phyloP scores from a whole-genome alignment of 1,140 invertebrate genomes.

The Laupala kohalensis region DNA sequence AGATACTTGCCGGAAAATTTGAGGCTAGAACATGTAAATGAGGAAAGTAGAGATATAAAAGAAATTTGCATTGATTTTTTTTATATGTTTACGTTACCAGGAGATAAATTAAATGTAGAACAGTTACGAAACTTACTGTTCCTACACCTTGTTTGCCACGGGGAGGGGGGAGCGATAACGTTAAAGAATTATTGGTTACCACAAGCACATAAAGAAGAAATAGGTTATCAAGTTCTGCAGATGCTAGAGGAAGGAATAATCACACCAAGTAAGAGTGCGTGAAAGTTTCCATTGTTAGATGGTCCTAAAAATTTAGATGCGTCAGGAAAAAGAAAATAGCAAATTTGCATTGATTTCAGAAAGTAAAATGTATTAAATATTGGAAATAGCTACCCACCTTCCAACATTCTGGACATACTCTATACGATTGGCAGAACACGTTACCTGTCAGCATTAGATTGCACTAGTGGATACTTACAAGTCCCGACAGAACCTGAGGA shows the following conservation, averaged over 20 bases:
- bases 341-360: conserved; percentile 28
- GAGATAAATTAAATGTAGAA: conserved; percentile 7
- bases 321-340: conserved; percentile 3
- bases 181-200: conserved; percentile 4
- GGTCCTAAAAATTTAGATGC: conserved; percentile 11
- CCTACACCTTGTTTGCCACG: not conserved
- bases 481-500: conserved; percentile 18
- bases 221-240: conserved; percentile 2
- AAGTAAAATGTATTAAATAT: conserved; percentile 26
- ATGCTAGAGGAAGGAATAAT: conserved; percentile 10
- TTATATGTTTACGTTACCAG: conserved; percentile 11
- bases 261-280: not conserved
- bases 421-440: conserved; percentile 20
- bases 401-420: conserved; percentile 22
- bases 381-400: conserved; percentile 23
- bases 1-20: not conserved
- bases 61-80: conserved; percentile 1
- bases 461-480: conserved; percentile 24
- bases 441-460: conserved; percentile 26
- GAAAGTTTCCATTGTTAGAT: conserved; percentile 3
- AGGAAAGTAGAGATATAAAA: conserved; percentile 3
- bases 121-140: conserved; percentile 8
- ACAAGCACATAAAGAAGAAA: conserved; percentile 5
- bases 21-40: conserved; percentile 8
- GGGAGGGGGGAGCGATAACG: not conserved